Conservation (phyloP, 2,797 vertebrate genomes). For the Catamblyrhynchus diadema region DNA sequence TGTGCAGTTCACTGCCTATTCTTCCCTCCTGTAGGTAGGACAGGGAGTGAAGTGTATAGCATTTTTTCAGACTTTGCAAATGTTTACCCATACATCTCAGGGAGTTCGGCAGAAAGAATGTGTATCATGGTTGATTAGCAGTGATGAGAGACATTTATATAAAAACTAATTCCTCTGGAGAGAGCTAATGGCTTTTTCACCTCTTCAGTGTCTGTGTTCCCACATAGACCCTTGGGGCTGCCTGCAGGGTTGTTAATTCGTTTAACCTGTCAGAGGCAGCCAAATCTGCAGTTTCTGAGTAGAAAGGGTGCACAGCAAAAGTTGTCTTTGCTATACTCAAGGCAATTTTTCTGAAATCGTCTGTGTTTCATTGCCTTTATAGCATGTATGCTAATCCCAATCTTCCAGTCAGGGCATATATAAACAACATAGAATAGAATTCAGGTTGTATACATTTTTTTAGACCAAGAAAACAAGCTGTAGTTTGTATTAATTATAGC, state of each 20-base stretch:
- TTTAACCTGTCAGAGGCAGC: neutral
- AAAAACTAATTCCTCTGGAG: neutral
- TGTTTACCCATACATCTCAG: neutral
- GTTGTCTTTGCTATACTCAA: neutral
- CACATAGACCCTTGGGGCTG: neutral
- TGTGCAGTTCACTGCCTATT: neutral
- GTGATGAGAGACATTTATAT: neutral
- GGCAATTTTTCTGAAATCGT: neutral
- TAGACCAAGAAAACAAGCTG: neutral
- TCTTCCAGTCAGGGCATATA: neutral
- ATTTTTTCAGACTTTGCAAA: neutral
- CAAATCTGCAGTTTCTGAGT: neutral
- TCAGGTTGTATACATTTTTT: neutral
- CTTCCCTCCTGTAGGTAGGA: neutral
- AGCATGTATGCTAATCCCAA: neutral
- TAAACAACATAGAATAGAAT: neutral
- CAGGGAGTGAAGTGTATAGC: neutral
- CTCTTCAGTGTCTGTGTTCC: neutral
- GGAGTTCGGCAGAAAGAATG: neutral
- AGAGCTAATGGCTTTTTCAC: neutral
- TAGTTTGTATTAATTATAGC: neutral
- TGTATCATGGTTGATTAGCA: neutral
- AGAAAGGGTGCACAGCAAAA: neutral
- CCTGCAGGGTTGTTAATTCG: neutral
- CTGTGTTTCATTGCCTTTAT: neutral